A percentile compares a stretch with the other conserved stretches of the same genome.
Evolutionary conservation across 2,888 invertebrate species (phyloP).

Genomic region (Tuta absoluta): DNA sequence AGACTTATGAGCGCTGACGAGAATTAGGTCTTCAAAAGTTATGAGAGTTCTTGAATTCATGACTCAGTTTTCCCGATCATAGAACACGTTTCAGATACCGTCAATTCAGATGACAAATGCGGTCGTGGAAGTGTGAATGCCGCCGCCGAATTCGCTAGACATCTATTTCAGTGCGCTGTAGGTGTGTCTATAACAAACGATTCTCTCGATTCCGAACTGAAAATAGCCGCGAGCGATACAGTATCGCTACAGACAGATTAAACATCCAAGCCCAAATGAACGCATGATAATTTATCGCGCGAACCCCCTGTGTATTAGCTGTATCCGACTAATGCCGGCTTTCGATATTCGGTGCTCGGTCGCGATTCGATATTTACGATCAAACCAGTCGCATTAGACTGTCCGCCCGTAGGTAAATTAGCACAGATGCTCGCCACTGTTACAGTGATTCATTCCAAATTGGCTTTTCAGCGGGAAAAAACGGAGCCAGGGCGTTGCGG

Average conservation of each 20-base stretch:
- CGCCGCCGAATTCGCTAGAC: slow-evolving; percentile 5
- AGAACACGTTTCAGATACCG: not conserved
- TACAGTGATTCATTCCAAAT: slow-evolving; percentile 81
- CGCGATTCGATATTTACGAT: slow-evolving; percentile 79
- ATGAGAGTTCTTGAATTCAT: not conserved
- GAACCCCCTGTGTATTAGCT: slow-evolving; percentile 80
- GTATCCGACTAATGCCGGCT: slow-evolving; percentile 80
- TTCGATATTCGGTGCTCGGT: slow-evolving; percentile 80
- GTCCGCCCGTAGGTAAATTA: slow-evolving; percentile 81
- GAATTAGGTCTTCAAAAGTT: not conserved
- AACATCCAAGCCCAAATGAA: slow-evolving; percentile 80
- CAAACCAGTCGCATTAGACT: slow-evolving; percentile 78
- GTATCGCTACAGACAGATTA: slow-evolving; percentile 75
- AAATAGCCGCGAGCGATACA: slow-evolving; percentile 61
- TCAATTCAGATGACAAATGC: slow-evolving; percentile 3
- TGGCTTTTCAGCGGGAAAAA: slow-evolving; percentile 79
- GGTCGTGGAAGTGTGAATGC: not conserved
- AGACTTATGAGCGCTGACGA: not conserved
- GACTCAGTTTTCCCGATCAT: slow-evolving; percentile 4
- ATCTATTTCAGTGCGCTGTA: slow-evolving; percentile 23
- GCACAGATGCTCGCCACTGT: slow-evolving; percentile 80
- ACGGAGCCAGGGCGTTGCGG: slow-evolving; percentile 61
- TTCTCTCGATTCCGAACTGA: slow-evolving; percentile 49
- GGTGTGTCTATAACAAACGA: slow-evolving; percentile 26
- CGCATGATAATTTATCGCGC: slow-evolving; percentile 78